phyloP scores from a whole-genome alignment of 1,140 invertebrate genomes.

The Brachionus paranguensis region DNA sequence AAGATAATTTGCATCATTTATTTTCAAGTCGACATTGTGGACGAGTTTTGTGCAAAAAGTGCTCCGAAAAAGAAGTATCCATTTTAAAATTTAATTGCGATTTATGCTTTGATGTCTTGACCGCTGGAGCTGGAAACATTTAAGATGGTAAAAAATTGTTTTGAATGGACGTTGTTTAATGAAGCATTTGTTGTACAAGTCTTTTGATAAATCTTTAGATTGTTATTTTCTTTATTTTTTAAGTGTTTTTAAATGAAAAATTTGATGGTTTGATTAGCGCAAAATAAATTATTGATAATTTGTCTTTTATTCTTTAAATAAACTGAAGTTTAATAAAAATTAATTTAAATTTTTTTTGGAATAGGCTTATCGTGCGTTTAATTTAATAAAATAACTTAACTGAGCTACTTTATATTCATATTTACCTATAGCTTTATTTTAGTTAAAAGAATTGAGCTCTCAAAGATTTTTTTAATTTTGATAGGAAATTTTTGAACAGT shows the following conservation, averaged over 20 bases:
- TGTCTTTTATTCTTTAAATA: not conserved
- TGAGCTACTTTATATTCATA: no score
- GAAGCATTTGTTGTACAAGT: not conserved
- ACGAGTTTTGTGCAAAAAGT: conserved; percentile 80
- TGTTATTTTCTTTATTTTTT: not conserved
- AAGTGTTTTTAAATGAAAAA: not conserved
- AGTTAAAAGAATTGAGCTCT: no score
- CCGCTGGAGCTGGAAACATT: not conserved
- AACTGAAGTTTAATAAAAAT: no score
- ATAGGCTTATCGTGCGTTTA: no score
- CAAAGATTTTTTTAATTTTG: no score
- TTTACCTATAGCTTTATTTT: no score
- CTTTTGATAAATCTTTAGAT: not conserved
- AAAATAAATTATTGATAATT: not conserved
- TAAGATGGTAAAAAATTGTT: not conserved
- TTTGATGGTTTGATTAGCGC: not conserved
- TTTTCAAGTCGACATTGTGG: conserved; percentile 83
- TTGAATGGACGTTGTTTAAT: not conserved
- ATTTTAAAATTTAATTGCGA: conserved; percentile 85
- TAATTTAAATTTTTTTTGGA: no score
- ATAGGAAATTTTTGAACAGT: no score
- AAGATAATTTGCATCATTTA: not conserved
- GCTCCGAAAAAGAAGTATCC: conserved; percentile 84
- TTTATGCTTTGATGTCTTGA: conserved; percentile 76
- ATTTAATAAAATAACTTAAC: no score